A percentile compares a stretch with the other conserved stretches of the same genome.
Evolutionary conservation across 2,113 vertebrate species (phyloP).

Genomic region (Lonchura striata): DNA sequence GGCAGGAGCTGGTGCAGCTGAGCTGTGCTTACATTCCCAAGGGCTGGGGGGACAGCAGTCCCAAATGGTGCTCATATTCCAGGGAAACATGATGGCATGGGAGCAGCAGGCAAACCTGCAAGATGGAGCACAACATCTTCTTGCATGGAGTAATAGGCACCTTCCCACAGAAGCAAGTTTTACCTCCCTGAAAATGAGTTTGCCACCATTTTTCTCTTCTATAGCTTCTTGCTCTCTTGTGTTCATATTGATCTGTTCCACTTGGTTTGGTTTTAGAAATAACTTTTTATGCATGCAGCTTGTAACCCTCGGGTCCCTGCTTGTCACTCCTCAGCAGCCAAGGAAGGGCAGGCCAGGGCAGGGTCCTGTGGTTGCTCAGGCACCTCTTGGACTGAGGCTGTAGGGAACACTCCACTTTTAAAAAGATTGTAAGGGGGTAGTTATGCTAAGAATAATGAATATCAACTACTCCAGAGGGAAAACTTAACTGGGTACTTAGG

Average conservation of each 20-base stretch:
- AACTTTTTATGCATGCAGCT: not conserved
- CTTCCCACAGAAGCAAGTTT: not conserved
- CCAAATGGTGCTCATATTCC: not conserved
- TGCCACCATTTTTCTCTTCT: not conserved
- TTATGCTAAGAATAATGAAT: not conserved
- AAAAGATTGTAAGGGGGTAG: not conserved
- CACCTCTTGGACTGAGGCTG: not conserved
- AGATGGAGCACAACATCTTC: not conserved
- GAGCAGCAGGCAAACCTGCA: not conserved
- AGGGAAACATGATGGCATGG: not conserved
- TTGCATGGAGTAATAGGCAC: not conserved
- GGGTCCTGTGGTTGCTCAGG: accelerated
- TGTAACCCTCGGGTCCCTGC: not conserved
- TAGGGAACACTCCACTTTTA: not conserved
- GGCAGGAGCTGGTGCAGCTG: not conserved
- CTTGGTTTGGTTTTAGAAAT: not conserved
- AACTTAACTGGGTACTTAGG: not conserved
- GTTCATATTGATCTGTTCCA: not conserved
- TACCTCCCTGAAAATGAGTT: not conserved
- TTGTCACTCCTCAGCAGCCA: not conserved
- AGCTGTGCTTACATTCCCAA: not conserved
- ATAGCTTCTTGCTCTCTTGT: not conserved
- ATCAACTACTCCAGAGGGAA: not conserved
- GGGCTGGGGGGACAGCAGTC: too few relatives aligned
- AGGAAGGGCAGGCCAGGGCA: not conserved